Base-by-base conservation (phyloP, 2,797 vertebrate genomes). In the Acridotheres tristis region DNA sequence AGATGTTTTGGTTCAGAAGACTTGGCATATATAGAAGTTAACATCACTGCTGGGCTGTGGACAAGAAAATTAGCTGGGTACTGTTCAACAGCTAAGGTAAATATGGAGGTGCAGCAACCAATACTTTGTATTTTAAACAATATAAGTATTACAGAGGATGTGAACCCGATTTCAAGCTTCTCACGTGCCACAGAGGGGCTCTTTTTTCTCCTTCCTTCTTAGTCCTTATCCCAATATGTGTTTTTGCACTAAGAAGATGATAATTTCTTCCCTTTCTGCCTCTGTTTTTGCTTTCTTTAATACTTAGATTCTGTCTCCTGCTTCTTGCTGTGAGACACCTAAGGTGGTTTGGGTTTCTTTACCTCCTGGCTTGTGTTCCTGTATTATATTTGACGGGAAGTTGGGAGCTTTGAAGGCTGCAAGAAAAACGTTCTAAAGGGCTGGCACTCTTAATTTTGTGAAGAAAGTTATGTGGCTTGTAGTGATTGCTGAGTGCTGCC, bases 41-140 rank as follows among this genome's bases (percentile, higher is more conserved):
- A 68, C 61, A 27, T 73, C 1, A 0, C 55, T 53, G 43, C 62
- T 81, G 87, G 51, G 34, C 47, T 88, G 38, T 72, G 71, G 59
- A 34, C 27, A 48, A 84, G 79, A 94, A 92, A 95, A 96, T 95
- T 91, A 92, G 94, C 85, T 94, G 66, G 54, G 93, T 89, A 26
- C 22, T 53, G 43, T 75, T 61, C 40, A 78, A 55, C 55, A 63
- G 26, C 43, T 66, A 53, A 63, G 43, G 87, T 85, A 93, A 89
- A 77, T 77, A 53, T 4, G 11, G 48, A 87, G 53, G 14, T 68
- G 47, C 34, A 66, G 54, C 65, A 74, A 47, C 13, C 26, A 63
- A 0, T 65, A 21, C 63, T 66, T 93, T 1, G 3, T 58, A 47
- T 85, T 91, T 51, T 71, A 61, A 89, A 51, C n/a, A 47, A 8